Evolutionary conservation across 2,113 vertebrate species (phyloP).

Genomic region (Malurus cyaneus): DNA sequence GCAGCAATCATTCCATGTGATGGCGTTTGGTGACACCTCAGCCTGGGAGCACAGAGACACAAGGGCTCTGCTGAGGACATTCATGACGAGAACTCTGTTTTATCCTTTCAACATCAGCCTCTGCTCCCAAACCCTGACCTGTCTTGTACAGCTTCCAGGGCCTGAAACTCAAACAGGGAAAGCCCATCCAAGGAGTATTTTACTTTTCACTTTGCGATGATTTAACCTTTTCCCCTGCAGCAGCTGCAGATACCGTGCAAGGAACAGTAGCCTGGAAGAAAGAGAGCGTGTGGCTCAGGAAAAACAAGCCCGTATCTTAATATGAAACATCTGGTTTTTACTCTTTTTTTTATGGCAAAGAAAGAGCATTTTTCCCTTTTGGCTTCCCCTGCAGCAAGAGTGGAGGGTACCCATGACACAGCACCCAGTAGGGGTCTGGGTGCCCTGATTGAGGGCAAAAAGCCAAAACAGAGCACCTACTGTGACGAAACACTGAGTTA

Average conservation of each 20-base stretch:
- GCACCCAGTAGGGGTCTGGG: fast-evolving
- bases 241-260: not conserved
- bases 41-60: not conserved
- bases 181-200: not conserved
- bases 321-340: not conserved
- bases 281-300: not conserved
- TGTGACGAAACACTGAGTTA: not conserved
- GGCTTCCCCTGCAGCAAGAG: not conserved
- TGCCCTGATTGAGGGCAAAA: not conserved
- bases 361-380: not conserved
- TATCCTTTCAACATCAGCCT: not conserved
- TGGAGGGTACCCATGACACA: fast-evolving
- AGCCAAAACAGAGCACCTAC: not conserved
- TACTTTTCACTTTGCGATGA: not conserved
- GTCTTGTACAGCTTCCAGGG: not conserved
- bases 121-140: not conserved
- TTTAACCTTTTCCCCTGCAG: not conserved
- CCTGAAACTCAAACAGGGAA: not conserved
- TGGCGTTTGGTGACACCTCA: not conserved
- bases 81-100: not conserved
- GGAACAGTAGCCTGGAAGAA: not conserved
- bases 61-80: fast-evolving
- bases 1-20: not conserved
- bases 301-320: not conserved
- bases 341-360: not conserved